A percentile compares a stretch with the other conserved stretches of the same genome.
These are phyloP conservation scores for Nematolebias whitei DNA, from an alignment of 2,113 vertebrate species.

Conservation along the genomic window DNA sequence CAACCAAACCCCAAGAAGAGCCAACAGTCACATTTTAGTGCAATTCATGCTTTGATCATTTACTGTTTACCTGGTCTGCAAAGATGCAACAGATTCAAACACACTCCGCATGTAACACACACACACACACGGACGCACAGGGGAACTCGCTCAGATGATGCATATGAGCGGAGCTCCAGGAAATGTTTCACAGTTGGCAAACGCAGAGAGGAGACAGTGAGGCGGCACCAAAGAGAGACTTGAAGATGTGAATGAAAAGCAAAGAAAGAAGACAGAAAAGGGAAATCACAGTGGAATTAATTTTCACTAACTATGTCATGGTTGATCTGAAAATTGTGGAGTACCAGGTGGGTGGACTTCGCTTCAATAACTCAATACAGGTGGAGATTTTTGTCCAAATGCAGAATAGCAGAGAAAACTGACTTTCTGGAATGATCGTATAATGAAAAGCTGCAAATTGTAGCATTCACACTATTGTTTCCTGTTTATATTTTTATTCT, in stretches of 20 bases:
- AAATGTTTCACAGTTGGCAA: conserved; percentile 35
- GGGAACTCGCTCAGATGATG: conserved; percentile 14
- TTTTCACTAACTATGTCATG: conserved; percentile 8
- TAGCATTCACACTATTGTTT: too few species aligned
- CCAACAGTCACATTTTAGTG: conserved; percentile 41
- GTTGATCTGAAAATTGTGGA: background rate
- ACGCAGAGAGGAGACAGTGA: conserved; percentile 20
- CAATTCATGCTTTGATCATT: conserved; percentile 56
- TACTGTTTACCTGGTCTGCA: conserved; percentile 33
- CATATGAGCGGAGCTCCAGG: conserved; percentile 32
- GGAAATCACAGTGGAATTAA: conserved; percentile 37
- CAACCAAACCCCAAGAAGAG: background rate
- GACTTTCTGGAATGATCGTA: background rate
- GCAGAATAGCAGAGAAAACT: background rate
- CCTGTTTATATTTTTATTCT: too few species aligned
- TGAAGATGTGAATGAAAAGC: too few species aligned
- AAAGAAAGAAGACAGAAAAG: background rate
- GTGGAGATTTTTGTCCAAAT: background rate
- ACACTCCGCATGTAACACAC: conserved; percentile 11
- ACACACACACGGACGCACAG: conserved; percentile 7
- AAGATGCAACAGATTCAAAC: conserved; percentile 43
- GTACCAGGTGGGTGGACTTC: conserved; percentile 30
- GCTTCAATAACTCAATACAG: conserved; percentile 1
- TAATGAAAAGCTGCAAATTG: background rate
- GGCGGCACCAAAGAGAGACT: background rate